These are phyloP conservation scores for Gryon sp. DNA, from an alignment of 1,140 invertebrate genomes.

Conservation along the genomic window DNA sequence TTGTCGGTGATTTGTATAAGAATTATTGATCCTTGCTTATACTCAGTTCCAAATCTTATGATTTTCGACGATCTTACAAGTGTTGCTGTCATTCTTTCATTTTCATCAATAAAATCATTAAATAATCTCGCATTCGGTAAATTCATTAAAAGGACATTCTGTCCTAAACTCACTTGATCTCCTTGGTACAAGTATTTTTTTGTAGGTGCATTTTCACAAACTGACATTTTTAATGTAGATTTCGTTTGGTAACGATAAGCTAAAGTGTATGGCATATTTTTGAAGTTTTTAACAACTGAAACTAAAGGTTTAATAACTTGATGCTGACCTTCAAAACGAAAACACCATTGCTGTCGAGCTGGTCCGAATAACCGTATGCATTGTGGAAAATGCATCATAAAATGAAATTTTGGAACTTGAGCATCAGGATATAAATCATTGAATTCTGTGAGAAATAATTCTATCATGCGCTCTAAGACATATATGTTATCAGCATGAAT, in stretches of 20 bases:
- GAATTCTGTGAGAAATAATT: neutral
- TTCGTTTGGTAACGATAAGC: slow-evolving; percentile 15
- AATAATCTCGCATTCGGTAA: slow-evolving; percentile 15
- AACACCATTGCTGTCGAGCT: slow-evolving; percentile 38
- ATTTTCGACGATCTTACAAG: slow-evolving; percentile 33
- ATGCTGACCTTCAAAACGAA: slow-evolving; percentile 34
- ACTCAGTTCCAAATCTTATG: slow-evolving; percentile 7
- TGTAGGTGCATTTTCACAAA: slow-evolving; percentile 6
- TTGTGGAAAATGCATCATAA: slow-evolving; percentile 20
- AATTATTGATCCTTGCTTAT: slow-evolving; percentile 9
- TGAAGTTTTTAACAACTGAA: slow-evolving; percentile 24
- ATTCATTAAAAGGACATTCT: slow-evolving; percentile 31
- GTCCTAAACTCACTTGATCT: slow-evolving; percentile 32
- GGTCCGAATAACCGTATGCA: slow-evolving; percentile 31
- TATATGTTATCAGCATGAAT: neutral
- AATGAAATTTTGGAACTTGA: slow-evolving; percentile 38
- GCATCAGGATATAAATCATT: slow-evolving; percentile 7
- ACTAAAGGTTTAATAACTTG: slow-evolving; percentile 15
- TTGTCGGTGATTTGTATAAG: slow-evolving; percentile 14
- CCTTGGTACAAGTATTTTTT: slow-evolving; percentile 54
- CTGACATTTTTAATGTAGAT: slow-evolving; percentile 16
- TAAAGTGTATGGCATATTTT: slow-evolving; percentile 24
- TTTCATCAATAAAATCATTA: neutral
- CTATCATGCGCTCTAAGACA: neutral
- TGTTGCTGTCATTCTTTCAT: slow-evolving; percentile 4